These are phyloP conservation scores for Apis laboriosa DNA, from an alignment of 1,140 invertebrate genomes.

Conservation along the genomic window DNA sequence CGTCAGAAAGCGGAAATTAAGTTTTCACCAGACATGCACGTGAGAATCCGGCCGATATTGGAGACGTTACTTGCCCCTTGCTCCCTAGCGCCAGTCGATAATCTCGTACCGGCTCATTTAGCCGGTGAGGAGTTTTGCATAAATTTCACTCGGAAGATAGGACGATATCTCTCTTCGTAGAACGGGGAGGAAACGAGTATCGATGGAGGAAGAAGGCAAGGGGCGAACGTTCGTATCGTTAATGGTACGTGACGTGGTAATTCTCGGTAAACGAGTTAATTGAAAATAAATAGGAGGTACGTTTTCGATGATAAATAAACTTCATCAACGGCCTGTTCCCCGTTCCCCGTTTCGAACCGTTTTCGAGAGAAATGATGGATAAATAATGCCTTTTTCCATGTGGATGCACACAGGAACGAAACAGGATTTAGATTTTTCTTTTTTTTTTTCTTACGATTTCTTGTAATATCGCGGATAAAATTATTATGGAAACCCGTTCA, in stretches of 20 bases:
- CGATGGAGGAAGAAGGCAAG: background rate
- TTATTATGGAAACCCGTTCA: no score
- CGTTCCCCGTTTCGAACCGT: background rate
- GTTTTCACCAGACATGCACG: background rate
- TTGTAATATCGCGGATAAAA: no score
- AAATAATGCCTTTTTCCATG: background rate
- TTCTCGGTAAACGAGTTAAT: constrained; percentile 10
- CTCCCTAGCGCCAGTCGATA: background rate
- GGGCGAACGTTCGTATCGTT: background rate
- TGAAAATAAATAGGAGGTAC: constrained; percentile 16
- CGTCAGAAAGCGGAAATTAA: constrained; percentile 34
- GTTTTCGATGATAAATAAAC: constrained; percentile 19
- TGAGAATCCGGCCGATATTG: constrained; percentile 4
- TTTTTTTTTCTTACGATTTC: background rate
- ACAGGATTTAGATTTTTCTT: no score
- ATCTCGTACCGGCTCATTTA: constrained; percentile 32
- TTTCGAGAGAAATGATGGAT: background rate
- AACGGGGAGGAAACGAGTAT: background rate
- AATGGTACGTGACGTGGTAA: constrained; percentile 13
- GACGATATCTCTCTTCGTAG: background rate
- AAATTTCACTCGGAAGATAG: constrained; percentile 11
- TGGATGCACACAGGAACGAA: background rate
- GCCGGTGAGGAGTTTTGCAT: background rate
- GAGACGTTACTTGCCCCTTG: background rate
- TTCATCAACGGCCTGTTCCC: background rate